Evolutionary conservation across 2,113 vertebrate genomes (phyloP), one percentile per base, ranked within the genome.

Genomic region (Labeo rohita): DNA sequence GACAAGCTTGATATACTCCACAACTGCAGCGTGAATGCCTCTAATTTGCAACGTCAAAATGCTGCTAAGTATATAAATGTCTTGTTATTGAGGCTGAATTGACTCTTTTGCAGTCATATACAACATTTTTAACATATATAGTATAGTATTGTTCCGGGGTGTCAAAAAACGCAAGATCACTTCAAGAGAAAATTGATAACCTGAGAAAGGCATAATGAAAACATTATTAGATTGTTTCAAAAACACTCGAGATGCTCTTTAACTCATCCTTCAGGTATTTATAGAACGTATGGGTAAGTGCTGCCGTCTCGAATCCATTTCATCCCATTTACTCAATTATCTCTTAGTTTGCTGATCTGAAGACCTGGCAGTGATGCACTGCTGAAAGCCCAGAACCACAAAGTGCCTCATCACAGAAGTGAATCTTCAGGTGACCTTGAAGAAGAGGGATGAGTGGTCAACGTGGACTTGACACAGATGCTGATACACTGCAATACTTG

Each of bases 321-420:
- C n/a, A 84, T 80, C 83, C 80, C 66, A 84, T 87, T 89, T 83
- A 83, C 86, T 87, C 88, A 87, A 85, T 89, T 87, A 85, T 83
- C 47, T 89, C 43, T 61, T 66, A 54, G 54, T 80, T 85, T 77
- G 28, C 83, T 86, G 83, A 84, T 83, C 68, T 61, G 6, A 77
- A 80, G 61, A 70, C 80, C 70, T 87, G 75, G 79, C 75, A 83
- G 47, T 23, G 47, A 83, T 34, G 39, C 63, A 85, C 68, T 84
- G 86, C 86, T 87, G 88, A 89, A 84, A 86, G 83, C n/a, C 49
- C 72, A 61, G 52, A 70, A 63, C 21, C 80, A 66, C 63, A 84
- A 77, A 85, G 77, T 61, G 79, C 45, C 75, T 79, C 61, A 80
- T 81, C 18, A 36, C 72, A n/a, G 70, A 83, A 73, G 82, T 23